Conservation (phyloP, 2,797 vertebrate species). For the Etheostoma nigrum region DNA sequence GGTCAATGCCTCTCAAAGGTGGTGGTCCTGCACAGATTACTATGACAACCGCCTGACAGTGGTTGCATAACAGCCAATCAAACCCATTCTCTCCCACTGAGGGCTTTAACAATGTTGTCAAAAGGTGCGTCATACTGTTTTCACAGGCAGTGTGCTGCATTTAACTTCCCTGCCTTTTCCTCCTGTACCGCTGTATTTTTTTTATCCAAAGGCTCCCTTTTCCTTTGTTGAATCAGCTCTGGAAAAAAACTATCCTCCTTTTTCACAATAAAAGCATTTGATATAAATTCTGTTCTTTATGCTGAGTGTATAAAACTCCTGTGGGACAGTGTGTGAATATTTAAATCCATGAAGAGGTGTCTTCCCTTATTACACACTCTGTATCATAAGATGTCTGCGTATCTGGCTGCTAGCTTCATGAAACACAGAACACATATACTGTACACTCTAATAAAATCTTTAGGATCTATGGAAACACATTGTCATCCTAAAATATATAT, state of each 20-base stretch:
- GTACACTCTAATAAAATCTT: constrained; percentile 25
- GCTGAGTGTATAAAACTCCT: neutral
- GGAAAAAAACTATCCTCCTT: neutral
- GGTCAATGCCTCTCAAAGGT: constrained; percentile 52
- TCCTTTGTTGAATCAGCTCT: neutral
- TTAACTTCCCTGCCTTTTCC: constrained; percentile 20
- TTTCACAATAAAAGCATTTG: constrained; percentile 11
- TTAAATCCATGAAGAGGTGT: constrained; percentile 28
- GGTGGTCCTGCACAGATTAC: constrained; percentile 47
- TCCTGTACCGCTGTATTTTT: neutral
- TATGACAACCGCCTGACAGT: constrained; percentile 57
- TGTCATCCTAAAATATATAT: neutral
- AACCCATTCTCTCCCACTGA: constrained; percentile 33
- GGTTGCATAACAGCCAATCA: constrained; percentile 62
- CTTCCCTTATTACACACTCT: constrained; percentile 10
- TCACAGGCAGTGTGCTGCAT: constrained; percentile 30
- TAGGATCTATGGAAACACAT: constrained; percentile 2
- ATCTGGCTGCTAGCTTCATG: constrained; percentile 24
- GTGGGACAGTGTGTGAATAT: constrained; percentile 13
- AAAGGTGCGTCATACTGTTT: constrained; percentile 30
- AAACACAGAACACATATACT: constrained; percentile 22
- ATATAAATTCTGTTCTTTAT: neutral
- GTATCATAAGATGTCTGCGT: constrained; percentile 1
- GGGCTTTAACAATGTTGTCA: constrained; percentile 48
- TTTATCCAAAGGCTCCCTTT: constrained; percentile 2